These are phyloP conservation scores for Agrochola litura DNA, from an alignment of 2,888 invertebrate species.

Conservation along the genomic window DNA sequence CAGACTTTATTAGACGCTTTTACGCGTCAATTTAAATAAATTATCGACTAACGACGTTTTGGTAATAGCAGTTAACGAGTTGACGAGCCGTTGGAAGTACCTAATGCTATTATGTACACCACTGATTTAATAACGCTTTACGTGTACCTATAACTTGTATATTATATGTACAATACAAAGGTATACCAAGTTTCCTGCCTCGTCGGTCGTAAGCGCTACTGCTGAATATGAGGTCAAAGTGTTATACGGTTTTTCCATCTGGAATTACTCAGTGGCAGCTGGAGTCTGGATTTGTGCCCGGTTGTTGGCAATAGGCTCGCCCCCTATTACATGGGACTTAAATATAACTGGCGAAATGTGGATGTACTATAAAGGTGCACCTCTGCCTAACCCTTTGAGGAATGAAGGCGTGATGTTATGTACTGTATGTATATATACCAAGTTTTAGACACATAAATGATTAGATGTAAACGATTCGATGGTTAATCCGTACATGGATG, in stretches of 20 bases:
- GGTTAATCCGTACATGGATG: not conserved
- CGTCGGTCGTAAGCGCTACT: too few species aligned
- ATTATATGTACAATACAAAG: not conserved
- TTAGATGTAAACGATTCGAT: not conserved
- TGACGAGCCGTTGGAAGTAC: conserved; percentile 55
- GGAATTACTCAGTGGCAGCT: too few species aligned
- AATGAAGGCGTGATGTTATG: too few species aligned
- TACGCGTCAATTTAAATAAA: conserved; percentile 68
- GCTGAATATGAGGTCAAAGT: too few species aligned
- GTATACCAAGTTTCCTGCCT: not conserved
- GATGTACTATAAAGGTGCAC: too few species aligned
- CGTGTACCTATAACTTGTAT: conserved; percentile 13
- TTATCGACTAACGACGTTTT: conserved; percentile 65
- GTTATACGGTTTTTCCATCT: too few species aligned
- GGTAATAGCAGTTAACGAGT: conserved; percentile 62
- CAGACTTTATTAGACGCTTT: conserved; percentile 58
- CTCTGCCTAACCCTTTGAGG: too few species aligned
- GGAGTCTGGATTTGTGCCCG: too few species aligned
- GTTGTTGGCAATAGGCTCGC: too few species aligned
- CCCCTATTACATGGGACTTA: too few species aligned
- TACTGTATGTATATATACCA: not conserved
- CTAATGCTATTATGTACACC: conserved; percentile 53
- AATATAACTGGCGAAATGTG: too few species aligned
- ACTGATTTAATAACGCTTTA: conserved; percentile 47
- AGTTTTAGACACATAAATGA: not conserved